These are phyloP conservation scores for Gisinianus flammeolus DNA, from an alignment of 2,888 invertebrate species.

Conservation along the genomic window DNA sequence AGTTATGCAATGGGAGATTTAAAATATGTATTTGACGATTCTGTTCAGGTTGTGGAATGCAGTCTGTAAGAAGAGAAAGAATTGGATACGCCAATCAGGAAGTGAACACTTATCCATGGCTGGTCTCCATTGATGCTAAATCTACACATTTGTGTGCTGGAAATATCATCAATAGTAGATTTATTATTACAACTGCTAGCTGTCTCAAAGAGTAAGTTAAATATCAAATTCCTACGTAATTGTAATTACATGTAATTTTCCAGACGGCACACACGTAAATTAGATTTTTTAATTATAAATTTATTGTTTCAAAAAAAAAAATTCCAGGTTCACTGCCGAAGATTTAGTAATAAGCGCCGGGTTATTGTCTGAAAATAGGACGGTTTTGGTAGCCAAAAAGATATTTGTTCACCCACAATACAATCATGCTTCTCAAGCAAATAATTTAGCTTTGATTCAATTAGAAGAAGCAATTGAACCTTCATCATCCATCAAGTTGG, in stretches of 20 bases:
- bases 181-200: constrained; percentile 27
- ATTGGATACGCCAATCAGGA: neutral
- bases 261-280: neutral
- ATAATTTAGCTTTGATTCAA: constrained; percentile 27
- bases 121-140: constrained; percentile 22
- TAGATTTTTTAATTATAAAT: neutral
- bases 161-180: constrained; percentile 34
- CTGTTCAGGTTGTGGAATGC: constrained; percentile 29
- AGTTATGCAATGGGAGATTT: no score
- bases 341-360: neutral
- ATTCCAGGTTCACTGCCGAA: neutral
- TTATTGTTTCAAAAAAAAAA: neutral
- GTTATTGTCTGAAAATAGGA: neutral
- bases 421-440: neutral
- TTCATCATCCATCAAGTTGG: constrained; percentile 8
- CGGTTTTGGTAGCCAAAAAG: neutral
- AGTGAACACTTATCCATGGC: constrained; percentile 28
- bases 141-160: constrained; percentile 28
- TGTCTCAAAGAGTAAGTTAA: constrained; percentile 22
- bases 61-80: neutral
- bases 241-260: no score
- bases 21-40: neutral
- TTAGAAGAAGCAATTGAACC: constrained; percentile 12
- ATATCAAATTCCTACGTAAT: neutral
- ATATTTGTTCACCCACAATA: neutral